phyloP scores from a whole-genome alignment of 1,140 invertebrate genomes.

The Drosophila mojavensis region DNA sequence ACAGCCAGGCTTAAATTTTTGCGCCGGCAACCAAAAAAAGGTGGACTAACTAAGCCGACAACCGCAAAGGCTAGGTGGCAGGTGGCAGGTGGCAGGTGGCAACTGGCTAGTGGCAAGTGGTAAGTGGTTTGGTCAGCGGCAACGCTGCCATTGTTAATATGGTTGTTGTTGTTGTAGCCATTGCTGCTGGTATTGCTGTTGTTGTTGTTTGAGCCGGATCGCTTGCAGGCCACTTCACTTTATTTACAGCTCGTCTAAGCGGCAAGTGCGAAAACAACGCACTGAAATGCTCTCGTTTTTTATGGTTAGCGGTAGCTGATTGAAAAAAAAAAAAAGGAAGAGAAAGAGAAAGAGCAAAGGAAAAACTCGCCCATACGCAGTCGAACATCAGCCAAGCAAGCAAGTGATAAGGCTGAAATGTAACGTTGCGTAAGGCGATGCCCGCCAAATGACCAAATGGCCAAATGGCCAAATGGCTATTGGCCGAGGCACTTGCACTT shows the following conservation, averaged over 20 bases:
- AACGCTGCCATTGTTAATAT: slow-evolving; percentile 20
- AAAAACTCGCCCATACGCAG: no score
- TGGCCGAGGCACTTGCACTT: slow-evolving; percentile 46
- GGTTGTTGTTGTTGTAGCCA: background rate
- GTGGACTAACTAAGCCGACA: slow-evolving; percentile 17
- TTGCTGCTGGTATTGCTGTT: background rate
- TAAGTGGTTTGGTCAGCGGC: slow-evolving; percentile 52
- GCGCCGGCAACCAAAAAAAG: slow-evolving; percentile 9
- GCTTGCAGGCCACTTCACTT: slow-evolving; percentile 78
- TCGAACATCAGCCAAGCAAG: no score
- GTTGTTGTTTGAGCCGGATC: slow-evolving; percentile 33
- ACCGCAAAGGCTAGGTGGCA: slow-evolving; percentile 42
- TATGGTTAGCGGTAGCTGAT: slow-evolving; percentile 60
- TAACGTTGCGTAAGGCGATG: slow-evolving; percentile 57
- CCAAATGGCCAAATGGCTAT: slow-evolving; percentile 33
- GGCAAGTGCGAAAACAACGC: slow-evolving; percentile 66
- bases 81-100: slow-evolving; percentile 57
- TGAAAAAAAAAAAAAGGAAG: slow-evolving; percentile 39
- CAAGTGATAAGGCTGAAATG: slow-evolving; percentile 30
- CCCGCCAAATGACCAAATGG: slow-evolving; percentile 18
- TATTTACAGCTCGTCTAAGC: slow-evolving; percentile 62
- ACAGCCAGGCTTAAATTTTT: background rate
- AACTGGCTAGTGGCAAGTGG: slow-evolving; percentile 62
- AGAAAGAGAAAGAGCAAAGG: no score
- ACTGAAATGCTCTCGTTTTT: slow-evolving; percentile 59